These are phyloP conservation scores for Poecile atricapillus DNA, from an alignment of 2,113 vertebrate genomes.

Conservation along the genomic window DNA sequence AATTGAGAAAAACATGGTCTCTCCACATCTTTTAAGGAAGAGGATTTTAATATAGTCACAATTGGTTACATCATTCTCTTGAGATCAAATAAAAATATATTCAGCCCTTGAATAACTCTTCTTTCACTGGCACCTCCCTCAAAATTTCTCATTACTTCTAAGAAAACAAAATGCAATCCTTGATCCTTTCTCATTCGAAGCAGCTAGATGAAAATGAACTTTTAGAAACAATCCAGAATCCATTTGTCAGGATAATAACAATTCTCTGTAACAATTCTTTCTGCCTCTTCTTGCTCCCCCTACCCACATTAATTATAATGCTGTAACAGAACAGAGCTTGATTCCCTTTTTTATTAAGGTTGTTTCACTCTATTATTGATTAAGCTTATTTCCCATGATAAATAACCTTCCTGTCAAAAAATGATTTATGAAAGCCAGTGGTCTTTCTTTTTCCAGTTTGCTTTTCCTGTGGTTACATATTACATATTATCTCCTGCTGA, in stretches of 20 bases:
- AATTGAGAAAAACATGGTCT: not conserved
- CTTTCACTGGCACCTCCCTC: not conserved
- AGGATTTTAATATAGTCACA: not conserved
- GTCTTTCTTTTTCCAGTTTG: slow-evolving; percentile 57
- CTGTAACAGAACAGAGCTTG: slow-evolving; percentile 52
- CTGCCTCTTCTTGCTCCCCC: slow-evolving; percentile 3
- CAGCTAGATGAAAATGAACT: slow-evolving; percentile 21
- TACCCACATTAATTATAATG: slow-evolving; percentile 63
- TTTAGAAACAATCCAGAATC: slow-evolving; percentile 45
- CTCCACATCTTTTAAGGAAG: not conserved
- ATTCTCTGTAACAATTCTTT: slow-evolving; percentile 55
- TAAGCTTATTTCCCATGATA: slow-evolving; percentile 70
- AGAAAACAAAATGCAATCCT: not conserved
- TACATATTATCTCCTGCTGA: slow-evolving; percentile 52
- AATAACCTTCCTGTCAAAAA: slow-evolving; percentile 67
- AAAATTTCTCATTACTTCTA: not conserved
- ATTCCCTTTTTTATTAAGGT: slow-evolving; percentile 65
- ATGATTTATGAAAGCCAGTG: slow-evolving; percentile 65
- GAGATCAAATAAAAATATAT: not conserved
- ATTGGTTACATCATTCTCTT: not conserved
- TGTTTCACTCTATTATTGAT: slow-evolving; percentile 68
- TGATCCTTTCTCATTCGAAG: not conserved
- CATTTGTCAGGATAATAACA: slow-evolving; percentile 61
- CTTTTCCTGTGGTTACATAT: slow-evolving; percentile 61
- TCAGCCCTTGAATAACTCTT: not conserved